Evolutionary conservation across 2,113 vertebrate species (phyloP), one percentile per base, ranked within the genome.

Genomic region (Paratilapia polleni): DNA sequence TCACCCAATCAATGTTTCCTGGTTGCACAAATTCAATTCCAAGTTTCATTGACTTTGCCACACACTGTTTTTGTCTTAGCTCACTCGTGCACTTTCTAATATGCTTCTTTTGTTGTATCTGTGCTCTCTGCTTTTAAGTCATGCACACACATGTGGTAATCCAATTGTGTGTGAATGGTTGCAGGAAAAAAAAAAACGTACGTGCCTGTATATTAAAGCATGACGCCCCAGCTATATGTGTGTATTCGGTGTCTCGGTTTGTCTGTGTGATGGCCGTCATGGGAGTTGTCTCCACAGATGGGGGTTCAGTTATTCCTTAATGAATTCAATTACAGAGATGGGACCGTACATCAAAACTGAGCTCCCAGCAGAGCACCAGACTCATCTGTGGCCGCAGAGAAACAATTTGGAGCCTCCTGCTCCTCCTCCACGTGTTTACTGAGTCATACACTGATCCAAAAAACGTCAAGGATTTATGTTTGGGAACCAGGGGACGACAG

Each of bases 301-400:
- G 84, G 83, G 81, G 73, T 88, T 88, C 80, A 78, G 85, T 91
- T 85, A 84, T 88, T 83, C 87, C 86, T 87, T 93, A 93, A 93
- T 93, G 78, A 92, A 93, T 94, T 90, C 60, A 92, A 91, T 91
- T 93, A 88, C 78, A 77, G 85, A 81, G 87, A 87, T 82, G 58
- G 82, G 81, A 74, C 83, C 74, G 63, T 87, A 84, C 60, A 89
- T 93, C 87, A 87, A 57, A 60, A 22, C 36, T 6, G 62, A 82
- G 89, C 80, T 56, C 43, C 1, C 59, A 56, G 62, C 62, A 9
- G 54, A 89, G 57, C 84, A 75, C 28, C 77, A 63, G 61, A 61
- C 85, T 89, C 80, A 70, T 91, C 85, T 82, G 81, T 59, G 58
- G 70, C 83, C 4, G 38, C 82, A 76, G 78, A 83, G 87, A 86